Evolutionary conservation across 2,888 invertebrate genomes (phyloP), one percentile per base, ranked within the genome.

Genomic region (Tiphia femorata): DNA sequence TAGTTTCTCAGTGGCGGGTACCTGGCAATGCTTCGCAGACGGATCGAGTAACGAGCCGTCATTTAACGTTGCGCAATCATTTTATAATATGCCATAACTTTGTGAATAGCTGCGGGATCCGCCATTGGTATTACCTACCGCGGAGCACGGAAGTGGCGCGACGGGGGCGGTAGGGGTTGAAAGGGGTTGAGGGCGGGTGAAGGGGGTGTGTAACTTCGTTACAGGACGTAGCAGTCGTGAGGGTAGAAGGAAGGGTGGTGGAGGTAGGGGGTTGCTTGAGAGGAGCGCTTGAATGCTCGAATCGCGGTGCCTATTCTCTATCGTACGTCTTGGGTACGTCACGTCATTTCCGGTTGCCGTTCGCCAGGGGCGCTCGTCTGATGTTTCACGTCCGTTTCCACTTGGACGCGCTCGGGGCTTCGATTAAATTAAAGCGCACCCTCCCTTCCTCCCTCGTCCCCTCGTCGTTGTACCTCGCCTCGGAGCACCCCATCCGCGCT

Each of bases 281-380:
- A 10, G 16, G 16, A 27, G 43, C 17, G 38, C 19, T 8, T 19
- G 21, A 42, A 27, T 19, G n/a, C 33, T 10, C 21, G 33, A 27
- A 44, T 54, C 48, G 16, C 16, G 44, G 41, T 46, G 46, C 47
- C 37, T 27, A 33, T 42, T 12, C 38, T 21, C 14, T 30, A 27
- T 12, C 33, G 42, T 56, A 51, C 46, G 49, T 29, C 41, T 35
- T 40, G 51, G n/a, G 49, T 38, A 52, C 52, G 48, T 60, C 60
- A 19, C 46, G 60, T 64, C 62, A 57, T 65, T 58, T 67, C 60
- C 60, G 51, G 56, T 60, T 54, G 52, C 49, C 49, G 62, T 62
- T 63, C 51, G 62, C 58, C 58, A 52, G 54, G 38, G 56, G 64
- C 62, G 43, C 51, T 50, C 33, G 55, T 49, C 54, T 41, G 50